phyloP scores from a whole-genome alignment of 1,140 invertebrate genomes.

The Cheumatopsyche charites region DNA sequence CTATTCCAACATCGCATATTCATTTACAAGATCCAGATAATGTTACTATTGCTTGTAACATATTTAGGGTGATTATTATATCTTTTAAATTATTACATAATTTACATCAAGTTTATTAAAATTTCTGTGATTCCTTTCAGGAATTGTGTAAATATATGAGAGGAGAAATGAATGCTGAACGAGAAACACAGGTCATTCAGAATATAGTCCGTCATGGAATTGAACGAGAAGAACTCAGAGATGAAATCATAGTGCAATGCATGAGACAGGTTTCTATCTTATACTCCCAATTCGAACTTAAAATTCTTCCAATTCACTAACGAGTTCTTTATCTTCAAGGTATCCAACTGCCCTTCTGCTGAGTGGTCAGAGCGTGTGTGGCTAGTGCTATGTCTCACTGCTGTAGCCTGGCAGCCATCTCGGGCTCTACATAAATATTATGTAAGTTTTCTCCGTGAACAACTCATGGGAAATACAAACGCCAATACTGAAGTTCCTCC shows the following conservation, averaged over 20 bases:
- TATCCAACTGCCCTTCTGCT: slow-evolving; percentile 82
- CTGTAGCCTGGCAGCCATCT: slow-evolving; percentile 91
- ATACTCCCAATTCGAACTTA: slow-evolving; percentile 41
- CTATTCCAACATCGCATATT: slow-evolving; percentile 92
- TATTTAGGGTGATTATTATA: slow-evolving; percentile 78
- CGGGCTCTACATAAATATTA: slow-evolving; percentile 79
- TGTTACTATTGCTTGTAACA: slow-evolving; percentile 84
- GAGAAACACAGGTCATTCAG: slow-evolving; percentile 83
- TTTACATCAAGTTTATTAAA: not conserved
- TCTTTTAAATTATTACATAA: not conserved
- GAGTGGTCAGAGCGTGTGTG: slow-evolving; percentile 85
- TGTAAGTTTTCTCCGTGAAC: slow-evolving; percentile 55
- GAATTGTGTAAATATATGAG: slow-evolving; percentile 87
- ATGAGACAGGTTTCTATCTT: slow-evolving; percentile 69
- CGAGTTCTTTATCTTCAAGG: slow-evolving; percentile 52
- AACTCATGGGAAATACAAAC: slow-evolving; percentile 46
- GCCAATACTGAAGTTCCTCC: not conserved
- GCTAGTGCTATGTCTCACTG: slow-evolving; percentile 86
- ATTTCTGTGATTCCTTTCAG: slow-evolving; percentile 57
- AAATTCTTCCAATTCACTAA: no score
- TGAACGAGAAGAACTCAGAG: slow-evolving; percentile 85
- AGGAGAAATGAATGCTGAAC: slow-evolving; percentile 82
- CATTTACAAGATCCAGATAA: slow-evolving; percentile 96
- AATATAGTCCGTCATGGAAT: slow-evolving; percentile 84
- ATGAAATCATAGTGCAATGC: slow-evolving; percentile 89